Evolutionary conservation across 1,140 invertebrate species (phyloP), one percentile per base, ranked within the genome.

Genomic region (Homarus americanus): DNA sequence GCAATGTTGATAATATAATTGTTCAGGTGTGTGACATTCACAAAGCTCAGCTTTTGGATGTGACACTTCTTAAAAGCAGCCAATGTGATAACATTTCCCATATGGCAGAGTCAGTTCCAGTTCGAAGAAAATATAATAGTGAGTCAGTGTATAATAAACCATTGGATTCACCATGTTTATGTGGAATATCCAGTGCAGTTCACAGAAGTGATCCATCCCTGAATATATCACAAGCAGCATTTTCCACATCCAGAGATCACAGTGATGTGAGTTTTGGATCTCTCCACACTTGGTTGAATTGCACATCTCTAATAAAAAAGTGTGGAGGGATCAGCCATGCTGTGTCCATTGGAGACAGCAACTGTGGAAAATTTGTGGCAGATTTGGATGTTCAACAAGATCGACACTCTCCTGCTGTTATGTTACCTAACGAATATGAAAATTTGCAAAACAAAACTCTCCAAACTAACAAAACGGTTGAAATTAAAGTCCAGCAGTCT

Each of bases 21-120:
- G 40, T 53, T 80, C 38, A 53, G 24, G 38, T 80, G 24, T 80
- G 78, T 80, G 78, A 80, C 32, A 10, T 80, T 53, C 78, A 80
- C 63, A 69, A 32, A 69, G n/a, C 32, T 69, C 63, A 69, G n/a
- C 63, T 69, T 69, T 28, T 69, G 63, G 63, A 69, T 69, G 28
- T 69, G 32, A 28, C 9, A 10, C 9, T 69, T 28, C 5, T 69
- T 7, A 32, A 69, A 9, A 32, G 32, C 1, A 32, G 2, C 20
- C 9, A 17, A 17, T 32, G 5, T 32, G n/a, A 32, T 9, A 69
- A 69, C 28, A 4, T 24, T 24, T 24, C 20, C 24, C 58, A 4
- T 49, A 15, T 49, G 24, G 24, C 3, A 24, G 12, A 24, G 20
- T 24, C 58, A 63, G 4, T 63, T 63, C 58, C 58, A 63, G 12